Percentiles rank a stretch among this genome's conserved stretches.
Evolutionary conservation across 2,113 vertebrate species (phyloP).

Genomic region (Sylvicapra grimmia): DNA sequence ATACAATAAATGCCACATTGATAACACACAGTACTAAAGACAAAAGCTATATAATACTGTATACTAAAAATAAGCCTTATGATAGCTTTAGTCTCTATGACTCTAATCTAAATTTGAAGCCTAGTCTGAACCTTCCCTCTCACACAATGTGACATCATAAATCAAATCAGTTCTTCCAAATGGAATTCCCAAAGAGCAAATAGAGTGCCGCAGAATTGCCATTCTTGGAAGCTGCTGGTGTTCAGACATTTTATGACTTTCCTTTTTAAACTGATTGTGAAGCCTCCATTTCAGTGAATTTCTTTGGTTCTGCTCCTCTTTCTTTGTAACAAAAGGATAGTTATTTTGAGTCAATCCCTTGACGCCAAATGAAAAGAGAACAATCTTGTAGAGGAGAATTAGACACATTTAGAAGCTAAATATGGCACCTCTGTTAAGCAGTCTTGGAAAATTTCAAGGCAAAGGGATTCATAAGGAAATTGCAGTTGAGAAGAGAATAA

Average conservation of each 20-base stretch:
- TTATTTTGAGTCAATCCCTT: slow-evolving; percentile 76
- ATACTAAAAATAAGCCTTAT: slow-evolving; percentile 49
- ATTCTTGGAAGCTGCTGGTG: slow-evolving; percentile 32
- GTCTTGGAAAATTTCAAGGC: slow-evolving; percentile 67
- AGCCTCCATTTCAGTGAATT: slow-evolving; percentile 61
- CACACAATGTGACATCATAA: slow-evolving; percentile 56
- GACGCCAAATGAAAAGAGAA: slow-evolving; percentile 69
- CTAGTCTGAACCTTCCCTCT: slow-evolving; percentile 23
- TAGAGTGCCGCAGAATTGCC: not conserved
- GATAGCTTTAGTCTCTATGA: slow-evolving; percentile 18
- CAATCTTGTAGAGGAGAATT: slow-evolving; percentile 68
- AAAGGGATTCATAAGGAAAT: slow-evolving; percentile 68
- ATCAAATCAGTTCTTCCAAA: slow-evolving; percentile 55
- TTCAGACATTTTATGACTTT: slow-evolving; percentile 53
- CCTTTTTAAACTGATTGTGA: slow-evolving; percentile 54
- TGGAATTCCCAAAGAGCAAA: slow-evolving; percentile 56
- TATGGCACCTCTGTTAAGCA: slow-evolving; percentile 68
- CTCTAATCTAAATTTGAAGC: slow-evolving; percentile 45
- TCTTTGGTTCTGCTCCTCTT: slow-evolving; percentile 64
- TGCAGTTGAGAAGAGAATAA: slow-evolving; percentile 61
- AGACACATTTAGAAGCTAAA: slow-evolving; percentile 72
- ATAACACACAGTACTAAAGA: not conserved
- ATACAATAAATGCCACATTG: not conserved
- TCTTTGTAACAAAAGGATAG: slow-evolving; percentile 68
- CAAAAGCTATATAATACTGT: slow-evolving; percentile 2